A percentile compares a stretch with the other conserved stretches of the same genome.
Conservation (phyloP, 1,140 invertebrate genomes). For the Drosophila sp. region DNA sequence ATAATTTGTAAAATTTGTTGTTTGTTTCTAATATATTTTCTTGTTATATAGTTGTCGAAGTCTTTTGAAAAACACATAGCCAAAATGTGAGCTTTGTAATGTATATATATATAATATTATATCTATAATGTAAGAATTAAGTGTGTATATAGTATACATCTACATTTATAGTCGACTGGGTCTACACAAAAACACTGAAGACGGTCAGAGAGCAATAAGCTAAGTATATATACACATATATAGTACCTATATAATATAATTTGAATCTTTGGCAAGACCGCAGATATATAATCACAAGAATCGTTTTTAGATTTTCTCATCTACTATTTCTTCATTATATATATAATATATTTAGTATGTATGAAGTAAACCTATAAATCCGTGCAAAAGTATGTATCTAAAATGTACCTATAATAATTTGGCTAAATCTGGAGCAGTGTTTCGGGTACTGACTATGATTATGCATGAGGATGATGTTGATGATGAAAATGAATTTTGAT, state of each 20-base stretch:
- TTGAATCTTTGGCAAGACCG: slow-evolving; percentile 74
- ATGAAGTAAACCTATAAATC: slow-evolving; percentile 33
- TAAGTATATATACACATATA: slow-evolving; percentile 1
- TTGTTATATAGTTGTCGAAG: slow-evolving; percentile 26
- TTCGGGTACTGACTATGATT: slow-evolving; percentile 27
- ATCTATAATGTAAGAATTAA: slow-evolving; percentile 4
- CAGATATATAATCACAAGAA: slow-evolving; percentile 75
- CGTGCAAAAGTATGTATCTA: slow-evolving; percentile 29
- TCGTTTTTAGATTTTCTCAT: slow-evolving; percentile 50
- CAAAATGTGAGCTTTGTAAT: slow-evolving; percentile 44
- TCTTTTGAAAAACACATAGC: slow-evolving; percentile 42
- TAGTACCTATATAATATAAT: slow-evolving; percentile 16
- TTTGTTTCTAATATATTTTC: slow-evolving; percentile 13
- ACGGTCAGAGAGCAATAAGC: slow-evolving; percentile 4
- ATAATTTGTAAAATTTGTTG: slow-evolving; percentile 45
- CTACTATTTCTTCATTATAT: slow-evolving; percentile 17
- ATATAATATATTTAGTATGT: slow-evolving; percentile 22
- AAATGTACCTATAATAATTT: slow-evolving; percentile 56
- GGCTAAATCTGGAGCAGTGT: slow-evolving; percentile 69
- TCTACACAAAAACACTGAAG: slow-evolving; percentile 25
- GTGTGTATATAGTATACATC: slow-evolving; percentile 22
- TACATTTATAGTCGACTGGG: slow-evolving; percentile 4
- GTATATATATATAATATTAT: slow-evolving; percentile 20
- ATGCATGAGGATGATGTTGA: slow-evolving; percentile 39
- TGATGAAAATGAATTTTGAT: not conserved